These are phyloP conservation scores for Tauraco hartlaubi DNA, from an alignment of 2,797 vertebrate species.

Conservation along the genomic window DNA sequence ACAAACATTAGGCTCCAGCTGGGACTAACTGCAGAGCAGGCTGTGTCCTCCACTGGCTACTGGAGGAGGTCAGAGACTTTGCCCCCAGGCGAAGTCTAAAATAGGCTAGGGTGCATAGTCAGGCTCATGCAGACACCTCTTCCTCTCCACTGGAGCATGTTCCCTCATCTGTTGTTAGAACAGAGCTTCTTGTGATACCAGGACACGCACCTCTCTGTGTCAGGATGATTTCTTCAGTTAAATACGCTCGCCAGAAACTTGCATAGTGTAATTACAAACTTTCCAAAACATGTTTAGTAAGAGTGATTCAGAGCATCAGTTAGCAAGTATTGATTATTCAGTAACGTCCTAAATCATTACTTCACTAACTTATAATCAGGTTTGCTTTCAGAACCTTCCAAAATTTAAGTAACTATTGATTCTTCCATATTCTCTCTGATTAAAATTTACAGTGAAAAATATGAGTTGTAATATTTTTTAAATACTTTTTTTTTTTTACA, in stretches of 20 bases:
- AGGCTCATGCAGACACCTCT: not conserved
- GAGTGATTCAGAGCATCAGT: not conserved
- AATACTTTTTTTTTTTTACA: not conserved
- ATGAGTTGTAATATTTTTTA: not conserved
- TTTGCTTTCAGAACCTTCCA: conserved; percentile 12
- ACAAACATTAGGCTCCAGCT: not conserved
- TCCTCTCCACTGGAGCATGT: not conserved
- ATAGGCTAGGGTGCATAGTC: not conserved
- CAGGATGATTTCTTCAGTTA: not conserved
- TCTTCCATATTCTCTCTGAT: not conserved
- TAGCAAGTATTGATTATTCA: conserved; percentile 20
- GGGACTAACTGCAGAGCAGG: not conserved
- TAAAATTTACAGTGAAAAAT: conserved; percentile 33
- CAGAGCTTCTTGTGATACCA: not conserved
- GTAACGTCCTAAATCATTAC: not conserved
- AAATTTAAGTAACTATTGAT: conserved; percentile 35
- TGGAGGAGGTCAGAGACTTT: not conserved
- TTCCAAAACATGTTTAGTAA: not conserved
- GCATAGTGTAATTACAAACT: not conserved
- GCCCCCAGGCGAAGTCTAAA: not conserved
- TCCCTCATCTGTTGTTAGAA: not conserved
- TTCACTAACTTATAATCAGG: not conserved
- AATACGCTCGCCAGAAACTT: not conserved
- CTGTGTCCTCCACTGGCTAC: not conserved
- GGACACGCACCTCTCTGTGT: not conserved